These are phyloP conservation scores for Rhizomys pruinosus DNA, from an alignment of 2,113 vertebrate species.

Conservation along the genomic window DNA sequence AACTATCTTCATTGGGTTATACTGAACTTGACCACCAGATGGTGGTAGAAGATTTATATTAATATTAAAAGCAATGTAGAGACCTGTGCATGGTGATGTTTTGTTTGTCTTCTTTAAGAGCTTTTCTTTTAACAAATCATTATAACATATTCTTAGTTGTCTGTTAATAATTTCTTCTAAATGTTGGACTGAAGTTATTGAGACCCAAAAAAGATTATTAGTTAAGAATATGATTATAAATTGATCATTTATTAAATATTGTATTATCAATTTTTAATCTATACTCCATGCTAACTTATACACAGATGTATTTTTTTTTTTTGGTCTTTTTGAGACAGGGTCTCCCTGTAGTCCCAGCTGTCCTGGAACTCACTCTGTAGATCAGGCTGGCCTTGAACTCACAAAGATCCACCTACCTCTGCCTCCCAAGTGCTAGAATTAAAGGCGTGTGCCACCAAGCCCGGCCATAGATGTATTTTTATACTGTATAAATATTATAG, in stretches of 20 bases:
- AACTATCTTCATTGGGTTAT: not conserved
- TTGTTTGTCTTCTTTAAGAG: not conserved
- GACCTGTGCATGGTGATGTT: not conserved
- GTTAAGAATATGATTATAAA: not conserved
- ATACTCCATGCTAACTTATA: not conserved
- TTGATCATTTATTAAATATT: not conserved
- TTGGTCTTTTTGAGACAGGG: too few species aligned
- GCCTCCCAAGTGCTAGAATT: too few species aligned
- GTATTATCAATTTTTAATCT: not conserved
- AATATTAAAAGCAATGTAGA: not conserved
- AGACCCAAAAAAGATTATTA: not conserved
- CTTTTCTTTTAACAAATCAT: not conserved
- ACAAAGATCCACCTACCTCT: too few species aligned
- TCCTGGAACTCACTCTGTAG: too few species aligned
- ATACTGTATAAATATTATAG: not conserved
- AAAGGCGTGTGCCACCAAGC: too few species aligned
- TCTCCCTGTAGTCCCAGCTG: too few species aligned
- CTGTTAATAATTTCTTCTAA: not conserved
- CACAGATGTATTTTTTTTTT: too few species aligned
- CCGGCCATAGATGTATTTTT: too few species aligned
- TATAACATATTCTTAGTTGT: not conserved
- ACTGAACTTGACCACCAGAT: conserved; percentile 6
- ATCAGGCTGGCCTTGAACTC: too few species aligned
- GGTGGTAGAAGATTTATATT: conserved; percentile 55
- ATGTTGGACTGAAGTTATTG: not conserved